Evolutionary conservation across 2,113 vertebrate species (phyloP), one percentile per base, ranked within the genome.

Genomic region (human (Homo sapiens)): DNA sequence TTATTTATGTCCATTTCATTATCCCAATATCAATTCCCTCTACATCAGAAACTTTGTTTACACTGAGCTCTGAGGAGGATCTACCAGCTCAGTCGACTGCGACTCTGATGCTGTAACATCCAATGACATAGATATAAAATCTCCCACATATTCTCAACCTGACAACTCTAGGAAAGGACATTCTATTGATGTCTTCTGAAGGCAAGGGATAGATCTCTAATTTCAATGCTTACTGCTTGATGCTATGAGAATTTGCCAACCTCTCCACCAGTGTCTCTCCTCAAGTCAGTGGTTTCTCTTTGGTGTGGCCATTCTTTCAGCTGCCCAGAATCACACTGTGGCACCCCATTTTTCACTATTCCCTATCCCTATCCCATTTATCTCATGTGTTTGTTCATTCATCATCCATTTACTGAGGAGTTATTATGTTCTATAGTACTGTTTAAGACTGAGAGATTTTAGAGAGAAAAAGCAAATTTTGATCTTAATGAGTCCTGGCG

Each of bases 261-360:
- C 10, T 50, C 52, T 68, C 32, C 7, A 52, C 35, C 5, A 18
- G 4, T 1, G 3, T 57, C 3, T 3, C 27, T 55, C 22, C 30
- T 38, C 40, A 32, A 30, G 2, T 16, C 25, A 43, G 57, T 12
- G 4, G 25, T 92, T 90, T 73, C 40, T 43, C 6, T 38, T 43
- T 57, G 57, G 27, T 11, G 25, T 4, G 2, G 7, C 11, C 17
- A 2, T 66, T 18, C 23, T 45, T 16, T 0, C 1, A 23, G 38
- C 40, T 82, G 43, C 30, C 48, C 17, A 0, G 14, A 75, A 20
- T 14, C 30, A 38, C 8, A 48, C 8, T 27, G 12, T 9, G 22
- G 48, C 8, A 6, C 6, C 8, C 27, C 3, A 3, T 48, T 10
- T 2, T 17, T 78, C 6, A 14, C 3, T 18, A 27, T 78, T 84